Percentiles rank a stretch among this genome's conserved stretches.
Evolutionary conservation across 1,140 invertebrate species (phyloP).

Genomic region (Lepidurus couesii): DNA sequence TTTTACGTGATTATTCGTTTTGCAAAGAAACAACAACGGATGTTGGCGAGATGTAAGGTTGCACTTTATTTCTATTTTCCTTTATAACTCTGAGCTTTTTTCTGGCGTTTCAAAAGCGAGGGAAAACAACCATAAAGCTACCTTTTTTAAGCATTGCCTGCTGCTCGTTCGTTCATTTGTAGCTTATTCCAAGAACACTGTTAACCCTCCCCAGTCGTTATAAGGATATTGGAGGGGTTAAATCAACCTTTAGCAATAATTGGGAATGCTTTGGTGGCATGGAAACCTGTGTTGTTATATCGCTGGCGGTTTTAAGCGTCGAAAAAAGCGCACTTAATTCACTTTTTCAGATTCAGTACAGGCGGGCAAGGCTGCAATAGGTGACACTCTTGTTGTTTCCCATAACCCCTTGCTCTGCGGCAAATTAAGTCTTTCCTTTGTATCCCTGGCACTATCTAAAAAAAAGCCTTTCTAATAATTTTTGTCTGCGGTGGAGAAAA

Average conservation of each 20-base stretch:
- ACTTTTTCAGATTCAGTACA: neutral
- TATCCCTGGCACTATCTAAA: neutral
- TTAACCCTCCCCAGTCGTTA: neutral
- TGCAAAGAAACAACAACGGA: neutral
- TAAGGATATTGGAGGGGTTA: neutral
- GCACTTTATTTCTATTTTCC: neutral
- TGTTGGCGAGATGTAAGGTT: neutral
- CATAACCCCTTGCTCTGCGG: neutral
- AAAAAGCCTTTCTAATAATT: neutral
- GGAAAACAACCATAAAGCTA: neutral
- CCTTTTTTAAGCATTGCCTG: constrained; percentile 5
- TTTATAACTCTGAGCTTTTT: neutral
- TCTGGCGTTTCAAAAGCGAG: neutral
- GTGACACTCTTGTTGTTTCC: constrained; percentile 1
- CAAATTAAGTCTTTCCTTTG: constrained; percentile 10
- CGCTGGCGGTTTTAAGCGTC: neutral
- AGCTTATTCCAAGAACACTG: neutral
- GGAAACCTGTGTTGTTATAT: neutral
- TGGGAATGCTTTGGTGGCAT: constrained; percentile 8
- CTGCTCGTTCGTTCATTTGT: constrained; percentile 14
- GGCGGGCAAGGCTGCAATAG: neutral
- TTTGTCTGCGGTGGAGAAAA: neutral
- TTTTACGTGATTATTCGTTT: neutral
- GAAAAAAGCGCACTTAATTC: neutral
- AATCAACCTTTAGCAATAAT: constrained; percentile 22